Evolutionary conservation across 1,140 invertebrate genomes (phyloP).

Genomic region (Scaptomyza hsui): DNA sequence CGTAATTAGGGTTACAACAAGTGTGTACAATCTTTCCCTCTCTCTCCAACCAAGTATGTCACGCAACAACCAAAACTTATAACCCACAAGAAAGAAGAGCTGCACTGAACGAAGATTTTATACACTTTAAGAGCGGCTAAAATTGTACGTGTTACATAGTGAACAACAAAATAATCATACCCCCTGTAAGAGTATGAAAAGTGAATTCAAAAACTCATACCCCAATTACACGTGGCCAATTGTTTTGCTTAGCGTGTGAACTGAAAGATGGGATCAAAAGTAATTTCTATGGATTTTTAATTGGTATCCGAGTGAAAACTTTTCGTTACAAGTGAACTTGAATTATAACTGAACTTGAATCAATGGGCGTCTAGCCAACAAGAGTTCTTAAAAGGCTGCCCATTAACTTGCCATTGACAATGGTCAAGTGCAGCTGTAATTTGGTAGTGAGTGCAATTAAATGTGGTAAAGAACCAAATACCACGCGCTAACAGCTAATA

Average conservation of each 20-base stretch:
- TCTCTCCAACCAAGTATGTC: constrained; percentile 46
- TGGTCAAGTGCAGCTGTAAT: constrained; percentile 67
- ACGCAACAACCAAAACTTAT: constrained; percentile 18
- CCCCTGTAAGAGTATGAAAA: neutral
- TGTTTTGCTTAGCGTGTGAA: constrained; percentile 37
- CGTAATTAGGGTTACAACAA: constrained; percentile 69
- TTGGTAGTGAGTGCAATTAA: constrained; percentile 43
- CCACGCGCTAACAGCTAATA: constrained; percentile 39
- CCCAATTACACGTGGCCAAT: constrained; percentile 15
- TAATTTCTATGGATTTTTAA: constrained; percentile 26
- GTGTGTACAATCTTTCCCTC: neutral
- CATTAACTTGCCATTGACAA: constrained; percentile 47
- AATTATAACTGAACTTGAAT: constrained; percentile 44
- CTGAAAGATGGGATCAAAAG: neutral
- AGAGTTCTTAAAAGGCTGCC: constrained; percentile 27
- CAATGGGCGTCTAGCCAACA: constrained; percentile 3
- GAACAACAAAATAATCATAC: neutral
- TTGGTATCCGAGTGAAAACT: constrained; percentile 16
- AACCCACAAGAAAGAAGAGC: neutral
- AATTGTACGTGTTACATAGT: no score
- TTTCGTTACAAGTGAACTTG: constrained; percentile 37
- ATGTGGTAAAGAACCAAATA: constrained; percentile 64
- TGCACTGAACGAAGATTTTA: neutral
- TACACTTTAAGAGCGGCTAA: no score
- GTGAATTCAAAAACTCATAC: neutral